Evolutionary conservation across 2,888 invertebrate genomes (phyloP).

Genomic region (Acanthosepion pharaonis): DNA sequence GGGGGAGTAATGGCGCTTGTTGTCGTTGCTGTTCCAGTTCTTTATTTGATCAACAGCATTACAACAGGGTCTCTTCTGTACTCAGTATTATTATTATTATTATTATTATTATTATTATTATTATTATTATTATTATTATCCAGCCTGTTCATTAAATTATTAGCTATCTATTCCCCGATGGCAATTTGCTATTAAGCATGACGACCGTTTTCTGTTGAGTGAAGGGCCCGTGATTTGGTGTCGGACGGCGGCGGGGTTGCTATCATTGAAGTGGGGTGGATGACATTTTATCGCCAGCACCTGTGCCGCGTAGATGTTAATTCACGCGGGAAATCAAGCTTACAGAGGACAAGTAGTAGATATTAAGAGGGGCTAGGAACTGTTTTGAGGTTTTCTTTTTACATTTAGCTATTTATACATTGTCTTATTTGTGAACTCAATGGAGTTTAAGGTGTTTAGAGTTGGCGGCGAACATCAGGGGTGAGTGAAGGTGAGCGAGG

Average conservation of each 20-base stretch:
- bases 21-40: too few species aligned
- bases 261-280: background rate
- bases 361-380: background rate
- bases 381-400: background rate
- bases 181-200: background rate
- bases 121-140: background rate
- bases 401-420: background rate
- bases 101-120: background rate
- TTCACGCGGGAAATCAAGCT: slow-evolving; percentile 11
- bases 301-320: background rate
- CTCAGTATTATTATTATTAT: background rate
- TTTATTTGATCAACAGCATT: too few species aligned
- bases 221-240: background rate
- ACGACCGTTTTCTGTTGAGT: background rate
- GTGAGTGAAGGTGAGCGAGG: background rate
- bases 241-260: background rate
- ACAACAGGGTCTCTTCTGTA: too few species aligned
- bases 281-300: background rate
- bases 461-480: background rate
- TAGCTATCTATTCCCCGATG: background rate
- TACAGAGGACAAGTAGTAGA: background rate
- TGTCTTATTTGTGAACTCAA: background rate
- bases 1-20: too few species aligned
- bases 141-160: background rate
- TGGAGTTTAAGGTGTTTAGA: background rate